Percentiles rank a stretch among this genome's conserved stretches.
phyloP scores from a whole-genome alignment of 2,113 vertebrate genomes.

The Bostrychus sinensis region DNA sequence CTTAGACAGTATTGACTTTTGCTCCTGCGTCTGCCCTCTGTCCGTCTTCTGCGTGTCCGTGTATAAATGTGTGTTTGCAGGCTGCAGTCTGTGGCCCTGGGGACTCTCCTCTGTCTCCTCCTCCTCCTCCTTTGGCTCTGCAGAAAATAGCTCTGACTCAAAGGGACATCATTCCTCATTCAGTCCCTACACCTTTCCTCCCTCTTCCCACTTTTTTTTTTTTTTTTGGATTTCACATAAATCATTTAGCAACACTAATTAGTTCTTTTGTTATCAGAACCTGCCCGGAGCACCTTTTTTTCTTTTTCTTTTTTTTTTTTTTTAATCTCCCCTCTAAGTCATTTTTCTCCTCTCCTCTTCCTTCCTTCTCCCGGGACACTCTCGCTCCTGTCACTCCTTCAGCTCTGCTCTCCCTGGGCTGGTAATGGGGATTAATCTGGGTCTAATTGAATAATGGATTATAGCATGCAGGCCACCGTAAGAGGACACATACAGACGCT shows the following conservation, averaged over 20 bases:
- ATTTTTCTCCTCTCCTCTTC: slow-evolving; percentile 55
- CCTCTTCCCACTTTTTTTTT: neutral
- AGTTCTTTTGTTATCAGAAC: slow-evolving; percentile 62
- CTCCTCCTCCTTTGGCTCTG: slow-evolving; percentile 1
- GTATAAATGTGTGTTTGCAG: slow-evolving; percentile 7
- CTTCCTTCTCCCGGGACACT: slow-evolving; percentile 50
- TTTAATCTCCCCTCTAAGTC: no score
- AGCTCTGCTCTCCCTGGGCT: slow-evolving; percentile 30
- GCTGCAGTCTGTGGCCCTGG: slow-evolving; percentile 22
- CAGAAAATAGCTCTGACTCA: slow-evolving; percentile 44
- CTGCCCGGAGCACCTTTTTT: slow-evolving; percentile 35
- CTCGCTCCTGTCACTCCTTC: slow-evolving; percentile 47
- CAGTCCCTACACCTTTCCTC: slow-evolving; percentile 18
- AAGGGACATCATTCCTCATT: slow-evolving; percentile 17
- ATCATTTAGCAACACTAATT: slow-evolving; percentile 70
- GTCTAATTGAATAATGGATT: slow-evolving; percentile 68
- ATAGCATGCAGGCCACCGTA: slow-evolving; percentile 31
- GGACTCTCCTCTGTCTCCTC: neutral
- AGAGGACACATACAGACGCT: neutral
- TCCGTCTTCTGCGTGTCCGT: slow-evolving; percentile 2
- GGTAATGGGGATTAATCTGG: slow-evolving; percentile 68
- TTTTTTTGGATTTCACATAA: slow-evolving; percentile 51
- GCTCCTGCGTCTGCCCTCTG: no score
- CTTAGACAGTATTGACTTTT: neutral
- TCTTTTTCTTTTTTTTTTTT: no score